phyloP scores from a whole-genome alignment of 1,140 invertebrate species.

The Drosophila lacertosa region DNA sequence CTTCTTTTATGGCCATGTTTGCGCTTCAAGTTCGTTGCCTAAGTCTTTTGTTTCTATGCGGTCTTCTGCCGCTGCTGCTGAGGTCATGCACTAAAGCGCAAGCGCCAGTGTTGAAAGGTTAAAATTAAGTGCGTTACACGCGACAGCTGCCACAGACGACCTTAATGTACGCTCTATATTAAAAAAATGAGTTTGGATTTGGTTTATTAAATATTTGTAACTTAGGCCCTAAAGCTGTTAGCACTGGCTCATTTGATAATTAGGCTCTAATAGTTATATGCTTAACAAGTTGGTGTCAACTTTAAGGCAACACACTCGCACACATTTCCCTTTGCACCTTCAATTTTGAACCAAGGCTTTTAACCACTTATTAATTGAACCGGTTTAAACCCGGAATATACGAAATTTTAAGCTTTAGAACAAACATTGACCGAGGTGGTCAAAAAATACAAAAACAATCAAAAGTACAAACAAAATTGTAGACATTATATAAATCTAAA shows the following conservation, averaged over 20 bases:
- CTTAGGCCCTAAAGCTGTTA: not conserved
- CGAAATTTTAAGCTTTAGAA: no score
- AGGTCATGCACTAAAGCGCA: not conserved
- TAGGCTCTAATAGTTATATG: not conserved
- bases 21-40: conserved; percentile 62
- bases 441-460: no score
- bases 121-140: not conserved
- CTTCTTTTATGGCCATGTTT: conserved; percentile 24
- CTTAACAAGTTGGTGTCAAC: conserved; percentile 6
- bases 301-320: not conserved
- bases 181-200: not conserved
- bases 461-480: no score
- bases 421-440: no score
- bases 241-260: not conserved
- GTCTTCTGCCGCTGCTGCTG: not conserved
- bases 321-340: no score
- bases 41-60: conserved; percentile 53
- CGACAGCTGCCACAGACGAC: not conserved
- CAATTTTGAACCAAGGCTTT: no score
- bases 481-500: no score
- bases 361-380: no score
- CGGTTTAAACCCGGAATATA: no score
- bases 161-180: conserved; percentile 17
- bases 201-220: not conserved
- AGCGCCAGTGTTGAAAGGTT: conserved; percentile 6